Evolutionary conservation across 2,113 vertebrate genomes (phyloP).

Genomic region (Ceuthmochares aereus): DNA sequence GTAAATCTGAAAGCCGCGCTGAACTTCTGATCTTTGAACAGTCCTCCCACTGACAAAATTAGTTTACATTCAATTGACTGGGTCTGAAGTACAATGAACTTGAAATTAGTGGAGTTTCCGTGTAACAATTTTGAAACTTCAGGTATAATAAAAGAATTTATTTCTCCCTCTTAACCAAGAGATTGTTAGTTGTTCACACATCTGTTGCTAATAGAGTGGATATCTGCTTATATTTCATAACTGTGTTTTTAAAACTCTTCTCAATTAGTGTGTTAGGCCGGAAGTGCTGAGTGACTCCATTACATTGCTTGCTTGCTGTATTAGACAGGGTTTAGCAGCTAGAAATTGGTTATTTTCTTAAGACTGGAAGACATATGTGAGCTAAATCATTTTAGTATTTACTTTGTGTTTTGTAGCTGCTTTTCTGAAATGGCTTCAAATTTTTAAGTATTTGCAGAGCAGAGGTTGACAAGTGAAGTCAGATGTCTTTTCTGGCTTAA

Average conservation of each 20-base stretch:
- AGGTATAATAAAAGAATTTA: background rate
- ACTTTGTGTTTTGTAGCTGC: background rate
- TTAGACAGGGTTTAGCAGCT: background rate
- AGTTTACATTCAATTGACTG: background rate
- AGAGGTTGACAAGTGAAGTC: background rate
- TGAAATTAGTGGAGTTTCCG: background rate
- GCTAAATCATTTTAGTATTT: background rate
- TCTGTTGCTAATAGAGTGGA: background rate
- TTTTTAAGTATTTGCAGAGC: background rate
- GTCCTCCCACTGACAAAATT: background rate
- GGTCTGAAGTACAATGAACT: background rate
- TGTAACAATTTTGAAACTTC: background rate
- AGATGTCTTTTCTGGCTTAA: background rate
- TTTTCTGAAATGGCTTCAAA: background rate
- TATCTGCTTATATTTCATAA: background rate
- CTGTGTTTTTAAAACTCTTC: background rate
- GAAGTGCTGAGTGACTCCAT: background rate
- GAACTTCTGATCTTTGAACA: background rate
- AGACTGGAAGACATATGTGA: background rate
- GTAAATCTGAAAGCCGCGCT: background rate
- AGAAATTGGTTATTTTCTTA: background rate
- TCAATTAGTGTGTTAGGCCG: background rate
- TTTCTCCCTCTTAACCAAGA: background rate
- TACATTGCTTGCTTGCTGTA: background rate
- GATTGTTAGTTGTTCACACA: background rate